Base-by-base conservation (phyloP, 2,888 invertebrate species). In the Bedellia somnulentella region DNA sequence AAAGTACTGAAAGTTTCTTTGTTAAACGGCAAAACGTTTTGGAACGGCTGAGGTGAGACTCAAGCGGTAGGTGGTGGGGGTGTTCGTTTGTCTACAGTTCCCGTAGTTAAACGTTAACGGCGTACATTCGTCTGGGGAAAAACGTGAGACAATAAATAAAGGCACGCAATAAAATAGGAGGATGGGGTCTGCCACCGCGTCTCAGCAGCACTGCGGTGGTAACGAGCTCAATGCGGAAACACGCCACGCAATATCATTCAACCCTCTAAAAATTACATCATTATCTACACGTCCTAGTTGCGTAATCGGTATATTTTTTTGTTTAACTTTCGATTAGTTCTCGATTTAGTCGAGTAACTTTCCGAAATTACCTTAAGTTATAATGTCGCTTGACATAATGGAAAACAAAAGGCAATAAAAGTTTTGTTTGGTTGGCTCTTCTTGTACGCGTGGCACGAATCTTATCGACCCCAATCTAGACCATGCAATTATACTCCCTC, bases 1-100 rank as follows among this genome's bases (percentile, higher is more conserved):
- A 62, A 71, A 71, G 68, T 68, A 66, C 67, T 59, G 44, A n/a
- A 58, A 45, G 57, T 53, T 60, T 63, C 66, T 68, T 71, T 71
- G 70, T 71, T 66, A 58, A 62, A 68, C 59, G 54, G 60, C 46
- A 49, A 51, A 59, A 49, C 54, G 45, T 58, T 62, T 63, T 46
- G 51, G 15, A 10, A 24, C 5, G 17, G 48, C 44, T 52, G 47
- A 46, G 55, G 50, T 44, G 42, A n/a, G n/a, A n/a, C n/a, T n/a
- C n/a, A 32, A 50, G 50, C 56, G 66, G 66, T 67, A 63, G 67
- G 52, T 50, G 48, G n/a, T n/a, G n/a, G n/a, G 43, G 47, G 46
- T 42, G 45, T 47, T 45, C 43, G 44, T 43, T 45, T 38, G 44
- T 47, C 52, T 16, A 16, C 15, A 50, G n/a, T n/a, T n/a, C n/a